A percentile compares a stretch with the other conserved stretches of the same genome.
These are phyloP conservation scores for Bombus impatiens DNA, from an alignment of 1,140 invertebrate genomes.

Conservation along the genomic window DNA sequence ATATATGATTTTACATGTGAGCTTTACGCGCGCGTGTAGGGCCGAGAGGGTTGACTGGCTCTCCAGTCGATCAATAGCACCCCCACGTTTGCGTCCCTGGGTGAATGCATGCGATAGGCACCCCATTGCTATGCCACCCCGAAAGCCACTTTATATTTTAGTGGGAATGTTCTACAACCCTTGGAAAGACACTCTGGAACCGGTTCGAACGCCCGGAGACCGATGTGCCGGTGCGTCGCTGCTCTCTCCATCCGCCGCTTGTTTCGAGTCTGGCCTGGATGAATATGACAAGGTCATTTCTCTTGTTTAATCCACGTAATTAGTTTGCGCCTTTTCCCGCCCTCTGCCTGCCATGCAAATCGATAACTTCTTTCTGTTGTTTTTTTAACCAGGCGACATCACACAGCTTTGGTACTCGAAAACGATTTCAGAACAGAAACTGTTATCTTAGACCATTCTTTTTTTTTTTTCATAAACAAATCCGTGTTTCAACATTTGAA, in stretches of 20 bases:
- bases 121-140: slow-evolving; percentile 79
- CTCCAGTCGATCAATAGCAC: slow-evolving; percentile 81
- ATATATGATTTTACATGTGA: slow-evolving; percentile 62
- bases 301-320: slow-evolving; percentile 55
- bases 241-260: slow-evolving; percentile 1
- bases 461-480: no score
- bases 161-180: slow-evolving; percentile 81
- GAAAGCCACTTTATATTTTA: slow-evolving; percentile 82
- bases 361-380: neutral
- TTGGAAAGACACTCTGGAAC: slow-evolving; percentile 75
- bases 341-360: neutral
- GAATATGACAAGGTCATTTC: slow-evolving; percentile 49
- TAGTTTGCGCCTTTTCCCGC: slow-evolving; percentile 22
- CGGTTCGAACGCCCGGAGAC: slow-evolving; percentile 50
- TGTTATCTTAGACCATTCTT: neutral
- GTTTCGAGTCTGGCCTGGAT: slow-evolving; percentile 15
- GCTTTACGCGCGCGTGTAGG: slow-evolving; percentile 68
- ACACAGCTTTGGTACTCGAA: no score
- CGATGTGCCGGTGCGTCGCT: slow-evolving; percentile 11
- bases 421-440: neutral
- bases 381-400: neutral
- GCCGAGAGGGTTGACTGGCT: slow-evolving; percentile 79
- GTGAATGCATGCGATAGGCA: slow-evolving; percentile 78
- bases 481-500: no score
- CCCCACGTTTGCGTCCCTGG: slow-evolving; percentile 71